These are phyloP conservation scores for Drosophila lacicola DNA, from an alignment of 2,888 invertebrate species.

Conservation along the genomic window DNA sequence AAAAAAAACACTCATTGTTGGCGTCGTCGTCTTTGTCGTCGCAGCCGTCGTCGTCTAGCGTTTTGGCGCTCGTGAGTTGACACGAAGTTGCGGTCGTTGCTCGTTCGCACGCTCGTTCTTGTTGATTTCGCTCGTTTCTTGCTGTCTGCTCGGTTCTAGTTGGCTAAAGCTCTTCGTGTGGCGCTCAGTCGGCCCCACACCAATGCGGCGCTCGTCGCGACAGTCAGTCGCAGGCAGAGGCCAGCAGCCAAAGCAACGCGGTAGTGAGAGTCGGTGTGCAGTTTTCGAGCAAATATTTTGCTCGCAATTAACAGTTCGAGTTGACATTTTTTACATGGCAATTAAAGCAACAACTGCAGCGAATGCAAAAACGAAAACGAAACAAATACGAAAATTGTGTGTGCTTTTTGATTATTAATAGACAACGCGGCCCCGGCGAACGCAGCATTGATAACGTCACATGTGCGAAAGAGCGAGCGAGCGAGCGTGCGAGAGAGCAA, in stretches of 20 bases:
- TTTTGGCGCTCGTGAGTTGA: constrained; percentile 31
- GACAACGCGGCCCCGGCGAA: constrained; percentile 59
- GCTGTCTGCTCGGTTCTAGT: constrained; percentile 75
- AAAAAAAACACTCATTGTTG: constrained; percentile 12
- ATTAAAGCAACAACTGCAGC: constrained; percentile 39
- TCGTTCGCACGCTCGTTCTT: constrained; percentile 73
- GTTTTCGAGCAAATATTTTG: constrained; percentile 31
- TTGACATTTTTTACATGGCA: constrained; percentile 48
- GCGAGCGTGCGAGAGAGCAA: not conserved
- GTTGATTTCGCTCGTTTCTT: constrained; percentile 69
- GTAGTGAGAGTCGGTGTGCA: constrained; percentile 42
- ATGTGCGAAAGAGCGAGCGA: constrained; percentile 1
- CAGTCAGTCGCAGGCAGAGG: constrained; percentile 73
- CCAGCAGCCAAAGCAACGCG: constrained; percentile 62
- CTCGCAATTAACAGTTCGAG: constrained; percentile 31
- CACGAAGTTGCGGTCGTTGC: constrained; percentile 63
- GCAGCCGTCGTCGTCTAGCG: constrained; percentile 22
- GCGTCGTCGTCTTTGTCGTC: constrained; percentile 23
- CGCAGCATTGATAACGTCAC: constrained; percentile 47
- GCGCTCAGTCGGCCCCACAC: constrained; percentile 56
- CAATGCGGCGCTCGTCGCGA: constrained; percentile 40
- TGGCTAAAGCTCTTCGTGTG: constrained; percentile 61
- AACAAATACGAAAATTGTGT: constrained; percentile 25
- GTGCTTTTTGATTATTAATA: constrained; percentile 41
- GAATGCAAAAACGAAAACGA: constrained; percentile 19